A percentile compares a stretch with the other conserved stretches of the same genome.
Conservation (phyloP, 2,113 vertebrate genomes). For the Oreochromis aureus region DNA sequence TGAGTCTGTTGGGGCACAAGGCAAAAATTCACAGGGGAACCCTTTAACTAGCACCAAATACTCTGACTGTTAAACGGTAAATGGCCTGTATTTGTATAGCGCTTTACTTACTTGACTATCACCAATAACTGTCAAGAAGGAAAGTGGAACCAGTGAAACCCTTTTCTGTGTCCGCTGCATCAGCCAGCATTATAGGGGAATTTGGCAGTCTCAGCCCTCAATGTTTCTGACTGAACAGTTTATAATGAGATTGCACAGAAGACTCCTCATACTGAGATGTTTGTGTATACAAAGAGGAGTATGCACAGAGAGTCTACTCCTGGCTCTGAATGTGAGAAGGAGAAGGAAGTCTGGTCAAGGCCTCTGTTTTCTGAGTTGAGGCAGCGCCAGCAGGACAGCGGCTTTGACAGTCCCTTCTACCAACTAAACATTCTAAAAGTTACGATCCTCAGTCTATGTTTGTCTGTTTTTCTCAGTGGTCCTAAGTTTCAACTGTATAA, state of each 20-base stretch:
- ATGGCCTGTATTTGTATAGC: too few relatives aligned
- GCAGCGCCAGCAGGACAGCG: conserved; percentile 75
- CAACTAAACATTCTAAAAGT: neutral
- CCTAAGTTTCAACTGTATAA: neutral
- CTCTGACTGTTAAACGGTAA: neutral
- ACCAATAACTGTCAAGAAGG: neutral
- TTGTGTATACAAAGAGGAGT: neutral
- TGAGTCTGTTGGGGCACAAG: neutral
- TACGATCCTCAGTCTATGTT: neutral
- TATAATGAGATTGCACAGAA: conserved; percentile 58
- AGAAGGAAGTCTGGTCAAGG: neutral
- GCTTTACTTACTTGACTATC: neutral
- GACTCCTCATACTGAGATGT: neutral
- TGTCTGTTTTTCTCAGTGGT: neutral
- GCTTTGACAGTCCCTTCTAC: conserved; percentile 74
- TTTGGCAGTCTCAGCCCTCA: conserved; percentile 23
- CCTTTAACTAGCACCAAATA: neutral
- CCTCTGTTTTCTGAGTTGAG: conserved; percentile 58
- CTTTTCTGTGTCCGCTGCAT: neutral
- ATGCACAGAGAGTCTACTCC: conserved; percentile 52
- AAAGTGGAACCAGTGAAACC: conserved; percentile 25
- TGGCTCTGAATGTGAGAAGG: conserved; percentile 53
- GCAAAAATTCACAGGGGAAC: neutral
- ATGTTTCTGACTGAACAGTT: conserved; percentile 52
- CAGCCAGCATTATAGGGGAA: neutral